Conservation (phyloP, 2,888 invertebrate species). For the Ceriagrion tenellum region DNA sequence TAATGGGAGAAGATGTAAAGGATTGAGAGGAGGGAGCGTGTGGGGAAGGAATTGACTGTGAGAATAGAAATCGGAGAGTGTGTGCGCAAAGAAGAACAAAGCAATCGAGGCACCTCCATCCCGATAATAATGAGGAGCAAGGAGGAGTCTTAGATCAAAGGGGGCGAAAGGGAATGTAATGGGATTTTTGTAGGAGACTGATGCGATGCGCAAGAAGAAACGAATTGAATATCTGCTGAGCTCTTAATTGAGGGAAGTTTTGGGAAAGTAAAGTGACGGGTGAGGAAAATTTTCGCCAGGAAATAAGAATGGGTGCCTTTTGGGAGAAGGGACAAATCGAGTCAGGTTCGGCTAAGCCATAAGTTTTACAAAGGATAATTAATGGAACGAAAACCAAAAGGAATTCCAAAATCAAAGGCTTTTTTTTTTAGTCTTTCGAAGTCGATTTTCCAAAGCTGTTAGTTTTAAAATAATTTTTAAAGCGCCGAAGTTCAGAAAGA, state of each 20-base stretch:
- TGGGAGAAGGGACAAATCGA: neutral
- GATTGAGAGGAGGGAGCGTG: neutral
- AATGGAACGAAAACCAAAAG: neutral
- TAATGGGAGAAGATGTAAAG: neutral
- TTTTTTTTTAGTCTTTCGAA: neutral
- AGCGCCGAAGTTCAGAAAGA: no score
- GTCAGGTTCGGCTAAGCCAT: neutral
- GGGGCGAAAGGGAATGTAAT: neutral
- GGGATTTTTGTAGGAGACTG: neutral
- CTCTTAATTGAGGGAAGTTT: neutral
- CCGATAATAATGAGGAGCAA: neutral
- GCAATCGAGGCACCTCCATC: neutral
- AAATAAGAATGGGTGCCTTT: neutral
- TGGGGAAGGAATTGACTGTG: neutral
- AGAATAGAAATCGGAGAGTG: neutral
- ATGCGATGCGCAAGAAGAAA: neutral
- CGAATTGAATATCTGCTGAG: neutral
- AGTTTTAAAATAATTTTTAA: no score
- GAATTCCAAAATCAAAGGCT: neutral
- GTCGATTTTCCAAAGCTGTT: no score
- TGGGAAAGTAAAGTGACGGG: neutral
- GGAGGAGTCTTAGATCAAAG: neutral
- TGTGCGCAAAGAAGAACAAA: neutral
- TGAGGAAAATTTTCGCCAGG: neutral
- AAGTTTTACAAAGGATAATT: neutral